A percentile compares a stretch with the other conserved stretches of the same genome.
phyloP scores from a whole-genome alignment of 1,140 invertebrate genomes.

The Trichomalopsis sarcophagae region DNA sequence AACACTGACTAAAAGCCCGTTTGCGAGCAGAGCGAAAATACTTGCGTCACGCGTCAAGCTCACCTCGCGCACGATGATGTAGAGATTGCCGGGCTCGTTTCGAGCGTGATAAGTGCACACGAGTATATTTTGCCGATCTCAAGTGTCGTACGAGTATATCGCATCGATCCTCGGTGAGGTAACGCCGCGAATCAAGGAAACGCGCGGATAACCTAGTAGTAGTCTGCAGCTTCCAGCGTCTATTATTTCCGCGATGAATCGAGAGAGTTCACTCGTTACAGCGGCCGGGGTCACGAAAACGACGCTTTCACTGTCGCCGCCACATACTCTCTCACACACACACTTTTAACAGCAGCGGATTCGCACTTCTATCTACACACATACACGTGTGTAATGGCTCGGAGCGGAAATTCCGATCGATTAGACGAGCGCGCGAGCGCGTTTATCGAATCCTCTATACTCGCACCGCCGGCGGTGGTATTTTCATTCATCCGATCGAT shows the following conservation, averaged over 20 bases:
- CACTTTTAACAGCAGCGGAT: background rate
- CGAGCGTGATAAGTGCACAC: too few relatives aligned
- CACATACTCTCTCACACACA: background rate
- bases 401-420: too few relatives aligned
- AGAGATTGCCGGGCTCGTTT: too few relatives aligned
- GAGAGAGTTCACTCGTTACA: conserved; percentile 21
- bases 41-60: too few relatives aligned
- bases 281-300: conserved; percentile 21
- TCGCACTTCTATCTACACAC: background rate
- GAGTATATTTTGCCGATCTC: too few relatives aligned
- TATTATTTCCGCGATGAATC: conserved; percentile 42
- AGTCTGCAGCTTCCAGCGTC: background rate
- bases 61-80: too few relatives aligned
- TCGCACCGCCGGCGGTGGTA: background rate
- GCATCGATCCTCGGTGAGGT: background rate
- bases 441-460: too few relatives aligned
- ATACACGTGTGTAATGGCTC: background rate
- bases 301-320: conserved; percentile 25
- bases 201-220: background rate
- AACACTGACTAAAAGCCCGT: too few relatives aligned
- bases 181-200: background rate
- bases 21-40: too few relatives aligned
- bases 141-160: too few relatives aligned
- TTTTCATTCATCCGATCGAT: conserved; percentile 20
- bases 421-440: too few relatives aligned